A percentile compares a stretch with the other conserved stretches of the same genome.
phyloP scores from a whole-genome alignment of 2,113 vertebrate genomes.

The Eulemur macaco region DNA sequence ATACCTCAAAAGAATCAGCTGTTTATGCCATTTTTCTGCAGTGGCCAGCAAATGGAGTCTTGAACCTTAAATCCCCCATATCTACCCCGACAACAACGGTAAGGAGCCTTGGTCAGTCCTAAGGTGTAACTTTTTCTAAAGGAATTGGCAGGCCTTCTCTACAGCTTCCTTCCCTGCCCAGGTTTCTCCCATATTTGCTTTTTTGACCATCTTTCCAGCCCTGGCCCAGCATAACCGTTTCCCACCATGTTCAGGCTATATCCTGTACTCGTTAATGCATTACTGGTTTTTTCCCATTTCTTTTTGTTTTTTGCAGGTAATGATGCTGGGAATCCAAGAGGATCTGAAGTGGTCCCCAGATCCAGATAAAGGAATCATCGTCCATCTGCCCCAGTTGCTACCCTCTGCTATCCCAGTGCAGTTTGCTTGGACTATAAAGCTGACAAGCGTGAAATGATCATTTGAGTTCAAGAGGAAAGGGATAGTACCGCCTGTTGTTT shows the following conservation, averaged over 20 bases:
- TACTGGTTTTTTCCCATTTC: neutral
- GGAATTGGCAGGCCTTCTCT: neutral
- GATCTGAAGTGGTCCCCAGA: slow-evolving; percentile 86
- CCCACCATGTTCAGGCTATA: neutral
- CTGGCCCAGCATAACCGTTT: neutral
- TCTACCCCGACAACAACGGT: slow-evolving; percentile 82
- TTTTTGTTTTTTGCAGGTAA: slow-evolving; percentile 85
- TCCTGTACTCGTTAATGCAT: neutral
- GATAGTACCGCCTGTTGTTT: fast-evolving
- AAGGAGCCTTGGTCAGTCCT: slow-evolving; percentile 47
- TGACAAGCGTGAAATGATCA: slow-evolving; percentile 84
- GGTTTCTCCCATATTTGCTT: neutral
- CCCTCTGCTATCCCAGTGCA: slow-evolving; percentile 59
- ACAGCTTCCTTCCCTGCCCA: neutral
- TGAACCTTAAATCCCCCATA: slow-evolving; percentile 81
- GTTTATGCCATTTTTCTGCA: slow-evolving; percentile 87
- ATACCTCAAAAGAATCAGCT: slow-evolving; percentile 82
- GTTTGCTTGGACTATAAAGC: slow-evolving; percentile 88
- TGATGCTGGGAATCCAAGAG: slow-evolving; percentile 84
- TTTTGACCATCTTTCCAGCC: neutral
- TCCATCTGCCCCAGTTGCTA: slow-evolving; percentile 85
- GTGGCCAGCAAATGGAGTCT: slow-evolving; percentile 80
- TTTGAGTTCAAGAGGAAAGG: neutral
- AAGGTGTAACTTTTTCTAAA: neutral
- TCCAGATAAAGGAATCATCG: slow-evolving; percentile 78